Conservation (phyloP, 2,797 vertebrate genomes). For the Ceryle rudis region DNA sequence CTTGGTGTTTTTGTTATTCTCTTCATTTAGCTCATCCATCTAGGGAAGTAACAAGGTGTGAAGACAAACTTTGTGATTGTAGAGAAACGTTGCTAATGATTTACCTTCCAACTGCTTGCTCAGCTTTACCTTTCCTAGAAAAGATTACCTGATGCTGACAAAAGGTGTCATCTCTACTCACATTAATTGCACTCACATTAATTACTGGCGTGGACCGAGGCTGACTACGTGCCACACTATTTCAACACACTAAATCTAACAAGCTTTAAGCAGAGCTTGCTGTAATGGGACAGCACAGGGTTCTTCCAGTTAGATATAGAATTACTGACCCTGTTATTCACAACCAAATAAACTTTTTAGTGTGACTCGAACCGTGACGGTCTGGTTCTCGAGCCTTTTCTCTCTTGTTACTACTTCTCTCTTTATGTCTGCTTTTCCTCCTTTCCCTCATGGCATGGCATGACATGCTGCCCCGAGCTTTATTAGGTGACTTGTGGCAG, state of each 20-base stretch:
- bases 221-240: neutral
- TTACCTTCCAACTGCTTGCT: constrained; percentile 37
- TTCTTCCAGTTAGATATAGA: neutral
- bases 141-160: constrained; percentile 25
- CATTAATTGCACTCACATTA: constrained; percentile 24
- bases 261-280: neutral
- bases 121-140: constrained; percentile 16
- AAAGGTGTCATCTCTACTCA: constrained; percentile 6
- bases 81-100: neutral
- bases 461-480: fast-evolving
- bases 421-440: neutral
- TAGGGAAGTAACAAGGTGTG: neutral
- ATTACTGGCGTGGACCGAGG: neutral
- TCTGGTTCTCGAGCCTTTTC: neutral
- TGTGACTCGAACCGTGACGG: neutral
- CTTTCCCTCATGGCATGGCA: neutral
- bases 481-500: constrained; percentile 18
- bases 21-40: neutral
- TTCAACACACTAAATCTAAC: neutral
- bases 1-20: neutral
- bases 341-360: constrained; percentile 13
- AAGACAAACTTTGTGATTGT: neutral
- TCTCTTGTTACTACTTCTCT: neutral
- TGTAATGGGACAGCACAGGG: neutral
- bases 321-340: neutral